A percentile compares a stretch with the other conserved stretches of the same genome.
phyloP scores from a whole-genome alignment of 2,888 invertebrate genomes.

The Acheta domesticus region DNA sequence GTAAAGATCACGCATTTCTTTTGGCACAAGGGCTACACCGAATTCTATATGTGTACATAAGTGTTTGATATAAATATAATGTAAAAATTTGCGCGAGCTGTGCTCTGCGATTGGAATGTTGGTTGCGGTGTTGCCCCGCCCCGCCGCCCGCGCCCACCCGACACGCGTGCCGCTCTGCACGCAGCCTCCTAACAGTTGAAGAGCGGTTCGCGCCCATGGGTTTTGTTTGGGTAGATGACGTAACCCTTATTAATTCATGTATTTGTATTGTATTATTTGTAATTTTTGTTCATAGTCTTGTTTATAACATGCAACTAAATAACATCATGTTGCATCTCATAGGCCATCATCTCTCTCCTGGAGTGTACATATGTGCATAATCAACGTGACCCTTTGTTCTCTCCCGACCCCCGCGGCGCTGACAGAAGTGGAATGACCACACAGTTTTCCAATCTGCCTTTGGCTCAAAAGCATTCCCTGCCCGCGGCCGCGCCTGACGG shows the following conservation, averaged over 20 bases:
- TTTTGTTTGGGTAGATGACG: background rate
- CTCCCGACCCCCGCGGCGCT: background rate
- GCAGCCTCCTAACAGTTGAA: background rate
- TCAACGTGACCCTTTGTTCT: background rate
- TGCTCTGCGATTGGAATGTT: no score
- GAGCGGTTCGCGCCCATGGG: background rate
- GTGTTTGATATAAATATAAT: no score
- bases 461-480: background rate
- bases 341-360: background rate
- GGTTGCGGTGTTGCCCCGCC: no score
- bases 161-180: background rate
- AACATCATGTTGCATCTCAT: conserved; percentile 1
- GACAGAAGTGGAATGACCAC: conserved; percentile 56
- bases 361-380: conserved; percentile 1
- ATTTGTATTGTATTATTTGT: background rate
- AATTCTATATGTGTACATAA: no score
- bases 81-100: no score
- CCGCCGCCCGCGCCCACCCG: background rate
- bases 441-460: conserved; percentile 62
- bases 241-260: conserved; percentile 22
- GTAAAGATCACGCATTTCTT: no score
- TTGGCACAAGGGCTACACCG: no score
- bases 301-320: background rate
- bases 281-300: conserved; percentile 1
- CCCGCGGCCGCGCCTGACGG: background rate